Evolutionary conservation across 2,797 vertebrate species (phyloP).

Genomic region (Urosaurus nigricauda): DNA sequence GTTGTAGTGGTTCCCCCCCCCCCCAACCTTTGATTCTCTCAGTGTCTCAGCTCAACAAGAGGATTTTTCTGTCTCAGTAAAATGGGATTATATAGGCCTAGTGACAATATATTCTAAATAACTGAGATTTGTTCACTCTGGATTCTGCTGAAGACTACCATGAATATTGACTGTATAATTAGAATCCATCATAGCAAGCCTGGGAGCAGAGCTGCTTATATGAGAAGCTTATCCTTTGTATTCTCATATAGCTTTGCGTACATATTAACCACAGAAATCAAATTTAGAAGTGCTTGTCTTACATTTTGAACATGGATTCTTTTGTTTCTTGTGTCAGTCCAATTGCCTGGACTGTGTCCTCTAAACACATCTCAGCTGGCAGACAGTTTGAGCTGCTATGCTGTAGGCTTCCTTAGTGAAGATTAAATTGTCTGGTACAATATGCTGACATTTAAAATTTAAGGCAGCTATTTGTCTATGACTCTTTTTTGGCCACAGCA

Average conservation of each 20-base stretch:
- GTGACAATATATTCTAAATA: neutral
- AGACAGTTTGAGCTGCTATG: neutral
- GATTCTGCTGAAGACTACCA: neutral
- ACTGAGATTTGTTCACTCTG: neutral
- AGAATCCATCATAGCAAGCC: slow-evolving; percentile 9
- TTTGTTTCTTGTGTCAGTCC: neutral
- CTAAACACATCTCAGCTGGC: neutral
- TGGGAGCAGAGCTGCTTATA: neutral
- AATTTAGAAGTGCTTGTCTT: slow-evolving; percentile 1
- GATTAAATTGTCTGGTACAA: neutral
- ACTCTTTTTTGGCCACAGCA: slow-evolving; percentile 29
- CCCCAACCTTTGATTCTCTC: neutral
- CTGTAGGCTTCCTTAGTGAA: neutral
- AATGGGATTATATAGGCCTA: neutral
- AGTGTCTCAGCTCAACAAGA: too few relatives aligned
- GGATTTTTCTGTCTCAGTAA: neutral
- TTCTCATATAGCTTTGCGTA: neutral
- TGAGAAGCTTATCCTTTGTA: neutral
- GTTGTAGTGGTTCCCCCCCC: neutral
- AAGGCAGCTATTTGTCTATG: neutral
- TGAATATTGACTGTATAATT: neutral
- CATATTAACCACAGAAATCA: slow-evolving; percentile 19
- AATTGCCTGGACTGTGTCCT: slow-evolving; percentile 11
- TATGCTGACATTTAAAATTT: neutral
- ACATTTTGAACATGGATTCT: neutral